Evolutionary conservation across 2,113 vertebrate species (phyloP).

Genomic region (Perognathus longimembris): DNA sequence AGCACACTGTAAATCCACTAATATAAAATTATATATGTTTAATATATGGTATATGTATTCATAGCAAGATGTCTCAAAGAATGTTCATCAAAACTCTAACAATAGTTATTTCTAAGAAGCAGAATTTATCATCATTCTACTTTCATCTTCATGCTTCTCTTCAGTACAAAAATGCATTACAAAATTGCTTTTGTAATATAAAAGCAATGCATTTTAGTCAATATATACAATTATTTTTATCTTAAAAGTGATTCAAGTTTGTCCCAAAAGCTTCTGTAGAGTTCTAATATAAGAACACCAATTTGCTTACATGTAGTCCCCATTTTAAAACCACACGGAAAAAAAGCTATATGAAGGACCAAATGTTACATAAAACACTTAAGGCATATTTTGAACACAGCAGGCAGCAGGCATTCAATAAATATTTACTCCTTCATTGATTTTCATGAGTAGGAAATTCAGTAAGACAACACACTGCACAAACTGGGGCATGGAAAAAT

Average conservation of each 20-base stretch:
- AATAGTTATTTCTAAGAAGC: slow-evolving; percentile 48
- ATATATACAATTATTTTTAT: slow-evolving; percentile 39
- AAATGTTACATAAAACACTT: slow-evolving; percentile 6
- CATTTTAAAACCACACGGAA: not conserved
- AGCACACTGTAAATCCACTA: slow-evolving; percentile 45
- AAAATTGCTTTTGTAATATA: not conserved
- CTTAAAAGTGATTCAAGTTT: slow-evolving; percentile 12
- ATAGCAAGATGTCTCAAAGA: slow-evolving; percentile 56
- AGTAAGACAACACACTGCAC: slow-evolving; percentile 25
- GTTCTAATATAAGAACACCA: not conserved
- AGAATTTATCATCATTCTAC: slow-evolving; percentile 46
- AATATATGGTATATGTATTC: slow-evolving; percentile 24
- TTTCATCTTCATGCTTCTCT: slow-evolving; percentile 34
- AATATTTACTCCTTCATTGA: slow-evolving; percentile 58
- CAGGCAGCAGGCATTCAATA: slow-evolving; percentile 9
- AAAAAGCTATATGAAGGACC: not conserved
- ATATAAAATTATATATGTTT: slow-evolving; percentile 57
- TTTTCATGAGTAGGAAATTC: slow-evolving; percentile 50
- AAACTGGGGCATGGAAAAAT: slow-evolving; percentile 44
- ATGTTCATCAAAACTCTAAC: slow-evolving; percentile 52
- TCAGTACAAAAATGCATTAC: not conserved
- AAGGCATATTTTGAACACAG: slow-evolving; percentile 48
- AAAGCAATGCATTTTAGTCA: slow-evolving; percentile 26
- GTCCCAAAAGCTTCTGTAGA: slow-evolving; percentile 24
- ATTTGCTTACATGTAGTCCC: not conserved